These are phyloP conservation scores for Antigone vipio DNA, from an alignment of 2,113 vertebrate genomes.

Conservation along the genomic window DNA sequence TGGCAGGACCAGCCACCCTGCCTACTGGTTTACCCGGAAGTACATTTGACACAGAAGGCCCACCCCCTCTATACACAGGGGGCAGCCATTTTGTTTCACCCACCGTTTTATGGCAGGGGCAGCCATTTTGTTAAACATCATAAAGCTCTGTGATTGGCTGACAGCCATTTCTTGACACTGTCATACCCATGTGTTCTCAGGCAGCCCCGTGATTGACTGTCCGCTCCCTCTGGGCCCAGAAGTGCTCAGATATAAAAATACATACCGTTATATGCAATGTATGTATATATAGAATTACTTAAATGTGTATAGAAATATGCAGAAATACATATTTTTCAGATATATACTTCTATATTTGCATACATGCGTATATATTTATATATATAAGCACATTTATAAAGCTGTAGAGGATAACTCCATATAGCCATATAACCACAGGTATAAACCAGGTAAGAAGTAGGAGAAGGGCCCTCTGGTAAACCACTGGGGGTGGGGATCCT, in stretches of 20 bases:
- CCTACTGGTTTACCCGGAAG: background rate
- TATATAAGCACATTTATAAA: background rate
- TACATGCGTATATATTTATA: background rate
- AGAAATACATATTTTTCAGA: background rate
- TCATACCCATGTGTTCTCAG: rapidly evolving
- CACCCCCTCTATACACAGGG: rapidly evolving
- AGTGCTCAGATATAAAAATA: background rate
- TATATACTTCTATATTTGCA: background rate
- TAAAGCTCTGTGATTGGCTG: background rate
- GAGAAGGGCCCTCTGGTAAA: too few relatives aligned
- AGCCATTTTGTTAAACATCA: conserved; percentile 39
- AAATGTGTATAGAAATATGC: background rate
- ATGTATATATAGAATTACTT: too few relatives aligned
- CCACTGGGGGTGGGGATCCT: rapidly evolving
- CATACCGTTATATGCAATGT: too few relatives aligned
- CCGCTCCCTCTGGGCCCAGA: rapidly evolving
- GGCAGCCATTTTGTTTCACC: conserved; percentile 27
- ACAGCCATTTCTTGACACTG: rapidly evolving
- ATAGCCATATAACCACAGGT: too few relatives aligned
- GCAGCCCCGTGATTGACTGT: background rate
- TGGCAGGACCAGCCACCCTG: rapidly evolving
- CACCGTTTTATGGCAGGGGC: conserved; percentile 18
- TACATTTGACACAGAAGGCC: rapidly evolving
- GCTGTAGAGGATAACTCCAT: background rate
- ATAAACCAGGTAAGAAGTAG: rapidly evolving